Evolutionary conservation across 2,797 vertebrate genomes (phyloP).

Genomic region (Micrastur ruficollis): DNA sequence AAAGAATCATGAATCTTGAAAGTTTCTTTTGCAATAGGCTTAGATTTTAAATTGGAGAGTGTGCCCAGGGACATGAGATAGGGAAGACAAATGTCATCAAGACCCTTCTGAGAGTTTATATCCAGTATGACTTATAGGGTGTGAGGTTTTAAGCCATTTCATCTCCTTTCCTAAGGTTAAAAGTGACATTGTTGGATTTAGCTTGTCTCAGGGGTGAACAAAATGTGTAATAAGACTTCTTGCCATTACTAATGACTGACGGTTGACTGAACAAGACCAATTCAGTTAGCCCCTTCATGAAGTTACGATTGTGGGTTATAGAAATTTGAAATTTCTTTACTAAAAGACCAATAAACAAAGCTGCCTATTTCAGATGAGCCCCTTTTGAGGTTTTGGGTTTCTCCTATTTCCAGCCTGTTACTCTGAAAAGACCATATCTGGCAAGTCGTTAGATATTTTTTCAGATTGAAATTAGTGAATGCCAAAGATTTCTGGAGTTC

Average conservation of each 20-base stretch:
- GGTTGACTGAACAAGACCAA: neutral
- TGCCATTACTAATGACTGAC: neutral
- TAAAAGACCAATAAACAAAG: neutral
- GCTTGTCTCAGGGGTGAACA: neutral
- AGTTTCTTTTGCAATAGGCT: neutral
- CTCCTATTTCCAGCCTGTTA: neutral
- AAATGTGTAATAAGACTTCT: neutral
- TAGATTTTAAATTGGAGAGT: neutral
- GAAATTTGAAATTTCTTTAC: neutral
- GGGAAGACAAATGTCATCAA: neutral
- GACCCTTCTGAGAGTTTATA: neutral
- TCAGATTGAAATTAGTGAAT: neutral
- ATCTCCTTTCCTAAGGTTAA: constrained; percentile 8
- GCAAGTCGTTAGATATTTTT: neutral
- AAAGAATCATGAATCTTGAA: neutral
- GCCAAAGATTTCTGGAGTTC: neutral
- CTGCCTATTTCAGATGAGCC: neutral
- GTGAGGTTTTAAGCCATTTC: neutral
- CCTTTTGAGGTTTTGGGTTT: neutral
- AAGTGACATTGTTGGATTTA: neutral
- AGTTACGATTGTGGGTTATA: neutral
- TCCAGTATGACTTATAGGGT: neutral
- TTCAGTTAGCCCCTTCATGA: neutral
- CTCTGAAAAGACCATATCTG: neutral
- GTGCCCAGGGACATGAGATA: neutral